phyloP scores from a whole-genome alignment of 1,140 invertebrate species.

The Drosophila carrolli region DNA sequence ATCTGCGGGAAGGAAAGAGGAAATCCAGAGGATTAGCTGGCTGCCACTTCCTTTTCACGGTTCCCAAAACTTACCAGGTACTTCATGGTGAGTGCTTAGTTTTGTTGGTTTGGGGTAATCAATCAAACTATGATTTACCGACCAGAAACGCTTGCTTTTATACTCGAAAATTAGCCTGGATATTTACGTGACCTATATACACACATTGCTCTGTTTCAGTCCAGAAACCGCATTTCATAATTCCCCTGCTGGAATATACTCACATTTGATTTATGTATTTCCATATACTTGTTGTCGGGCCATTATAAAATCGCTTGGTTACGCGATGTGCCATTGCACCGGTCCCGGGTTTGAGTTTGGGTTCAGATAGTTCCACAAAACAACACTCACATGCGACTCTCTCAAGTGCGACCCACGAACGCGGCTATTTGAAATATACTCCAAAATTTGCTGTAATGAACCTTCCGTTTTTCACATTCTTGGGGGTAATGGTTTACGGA shows the following conservation, averaged over 20 bases:
- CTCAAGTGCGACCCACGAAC: conserved; percentile 45
- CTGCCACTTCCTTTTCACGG: not conserved
- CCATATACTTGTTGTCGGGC: conserved; percentile 28
- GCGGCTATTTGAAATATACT: conserved; percentile 37
- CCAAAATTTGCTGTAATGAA: conserved; percentile 10
- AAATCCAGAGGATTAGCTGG: conserved; percentile 37
- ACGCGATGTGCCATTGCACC: conserved; percentile 64
- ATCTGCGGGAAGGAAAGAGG: conserved; percentile 26
- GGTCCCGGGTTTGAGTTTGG: conserved; percentile 23
- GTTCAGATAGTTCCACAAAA: conserved; percentile 3
- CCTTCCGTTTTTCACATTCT: conserved; percentile 53
- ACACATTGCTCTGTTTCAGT: conserved; percentile 35
- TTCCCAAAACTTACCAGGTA: conserved; percentile 70
- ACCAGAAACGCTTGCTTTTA: conserved; percentile 55
- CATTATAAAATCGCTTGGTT: conserved; percentile 76
- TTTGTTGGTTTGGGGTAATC: conserved; percentile 75
- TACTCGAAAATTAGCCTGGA: conserved; percentile 59
- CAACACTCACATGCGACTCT: conserved; percentile 28
- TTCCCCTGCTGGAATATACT: conserved; percentile 28
- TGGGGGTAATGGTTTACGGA: conserved; percentile 8
- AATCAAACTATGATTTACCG: conserved; percentile 77
- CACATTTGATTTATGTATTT: conserved; percentile 50
- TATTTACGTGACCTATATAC: conserved; percentile 71
- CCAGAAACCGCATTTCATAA: conserved; percentile 58
- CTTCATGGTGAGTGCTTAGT: conserved; percentile 75